Evolutionary conservation across 2,113 vertebrate genomes (phyloP), one percentile per base, ranked within the genome.

Genomic region (Phoxinus phoxinus): DNA sequence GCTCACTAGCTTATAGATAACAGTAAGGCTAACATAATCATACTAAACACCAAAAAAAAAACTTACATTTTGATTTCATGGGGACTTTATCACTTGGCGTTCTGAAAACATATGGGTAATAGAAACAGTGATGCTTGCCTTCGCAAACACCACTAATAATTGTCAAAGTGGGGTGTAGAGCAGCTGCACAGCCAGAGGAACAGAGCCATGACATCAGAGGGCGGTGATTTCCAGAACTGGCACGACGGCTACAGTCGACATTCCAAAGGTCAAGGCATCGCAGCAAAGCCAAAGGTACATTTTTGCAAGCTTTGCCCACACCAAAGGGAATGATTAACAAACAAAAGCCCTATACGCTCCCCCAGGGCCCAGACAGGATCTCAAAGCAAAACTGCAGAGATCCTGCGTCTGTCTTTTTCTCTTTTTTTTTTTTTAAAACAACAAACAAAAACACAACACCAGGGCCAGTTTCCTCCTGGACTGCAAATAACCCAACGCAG

Each of bases 381-480:
- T 75, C 72, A 84, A 73, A 63, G 61, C 72, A n/a, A 63, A 81
- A 89, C 86, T 82, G 44, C 76, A 30, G 4, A 89, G 87, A 92
- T 92, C 90, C 91, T 87, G 90, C 48, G 25, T 90, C 86, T 90
- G 84, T 85, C 23, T 85, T 46, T 13, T 48, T 48, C 10, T 44
- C 10, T 44, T 44, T 44, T 1, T 44, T 44, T 44, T 3, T 46
- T 86, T 92, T 86, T 84, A 32, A 46, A 27, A 9, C 3, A 89
- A 87, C 51, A 72, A 88, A 85, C 82, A 84, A 79, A 27, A 53
- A 61, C 89, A 88, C 81, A 90, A 85, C 89, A 91, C 84, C 3
- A 23, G 84, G 89, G 72, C 77, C 53, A 87, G 89, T 88, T 88
- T 91, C 90, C 85, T 90, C 63, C 27, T 63, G 91, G 91, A 81